Evolutionary conservation across 2,113 vertebrate genomes (phyloP).

Genomic region (Podiceps cristatus): DNA sequence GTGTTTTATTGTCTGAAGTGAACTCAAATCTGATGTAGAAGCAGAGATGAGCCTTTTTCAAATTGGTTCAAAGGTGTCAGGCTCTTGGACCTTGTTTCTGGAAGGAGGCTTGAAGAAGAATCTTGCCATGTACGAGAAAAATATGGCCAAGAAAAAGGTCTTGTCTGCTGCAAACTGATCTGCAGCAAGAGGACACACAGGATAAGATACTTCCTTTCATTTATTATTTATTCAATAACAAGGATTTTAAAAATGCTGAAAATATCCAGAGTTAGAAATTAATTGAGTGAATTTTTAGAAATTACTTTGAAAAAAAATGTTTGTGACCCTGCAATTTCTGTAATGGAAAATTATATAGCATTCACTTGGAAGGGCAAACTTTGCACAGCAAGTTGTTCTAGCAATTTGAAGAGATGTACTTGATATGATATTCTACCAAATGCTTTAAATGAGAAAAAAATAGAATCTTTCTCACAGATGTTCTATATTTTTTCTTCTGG

Average conservation of each 20-base stretch:
- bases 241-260: fast-evolving
- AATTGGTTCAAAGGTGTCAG: not conserved
- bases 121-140: not conserved
- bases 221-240: not conserved
- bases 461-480: not conserved
- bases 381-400: not conserved
- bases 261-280: not conserved
- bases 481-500: not conserved
- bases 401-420: not conserved
- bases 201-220: not conserved
- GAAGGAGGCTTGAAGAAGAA: not conserved
- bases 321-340: not conserved
- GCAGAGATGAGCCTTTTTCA: not conserved
- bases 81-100: not conserved
- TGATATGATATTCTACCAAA: not conserved
- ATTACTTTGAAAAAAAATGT: not conserved
- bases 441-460: not conserved
- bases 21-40: not conserved
- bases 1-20: not conserved
- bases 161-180: not conserved
- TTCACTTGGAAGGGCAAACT: not conserved
- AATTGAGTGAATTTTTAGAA: not conserved
- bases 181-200: not conserved
- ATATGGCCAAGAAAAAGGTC: not conserved
- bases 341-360: not conserved